Base-by-base conservation (phyloP, 64 coral and sea anemone species). In the Trachythela sp. region DNA sequence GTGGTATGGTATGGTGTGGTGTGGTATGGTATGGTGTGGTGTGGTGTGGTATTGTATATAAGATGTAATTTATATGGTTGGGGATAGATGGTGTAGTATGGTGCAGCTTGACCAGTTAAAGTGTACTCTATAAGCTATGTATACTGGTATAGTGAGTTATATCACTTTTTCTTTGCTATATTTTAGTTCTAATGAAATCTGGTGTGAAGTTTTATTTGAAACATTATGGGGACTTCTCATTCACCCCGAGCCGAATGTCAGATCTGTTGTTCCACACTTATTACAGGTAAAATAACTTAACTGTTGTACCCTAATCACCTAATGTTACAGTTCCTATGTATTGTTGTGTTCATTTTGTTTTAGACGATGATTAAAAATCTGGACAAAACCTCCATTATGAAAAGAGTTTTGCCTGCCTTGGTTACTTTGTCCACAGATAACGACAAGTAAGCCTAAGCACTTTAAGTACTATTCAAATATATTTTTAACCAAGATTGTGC, bases 211-310 rank as follows among this genome's bases (percentile, higher is more conserved):
- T 27, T 40, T 99, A 34, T 94, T 99, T 68, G 87, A 91, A 51
- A 93, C 94, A 2, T 52, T 99, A 20, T 99, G 96, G 96, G 93
- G 94, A 32, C 94, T 99, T 87, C 91, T 99, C 11, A 93, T 93
- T 7, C 90, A 99, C 70, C 84, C 91, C 0, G 93, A 94, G 4
- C 87, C 93, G 0, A 71, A 31, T 60, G 86, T 99, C 18, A 91
- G 96, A n/a, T 91, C 93, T 85, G 92, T 89, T n/a, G 93, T 93
- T 0, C 93, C 93, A 0, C 90, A 90, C 0, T 49, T 97, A 9
- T 94, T 97, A 88, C 94, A 87, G 84, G 95, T 94, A 58, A 91
- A 90, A 32, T 14, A 70, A 70, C 30, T 32, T 70, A 70, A n/a
- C n/a, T n/a, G n/a, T n/a, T n/a, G n/a, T n/a, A n/a, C n/a, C n/a